Base-by-base conservation (phyloP, 2,797 vertebrate genomes). In the Balearica regulorum region DNA sequence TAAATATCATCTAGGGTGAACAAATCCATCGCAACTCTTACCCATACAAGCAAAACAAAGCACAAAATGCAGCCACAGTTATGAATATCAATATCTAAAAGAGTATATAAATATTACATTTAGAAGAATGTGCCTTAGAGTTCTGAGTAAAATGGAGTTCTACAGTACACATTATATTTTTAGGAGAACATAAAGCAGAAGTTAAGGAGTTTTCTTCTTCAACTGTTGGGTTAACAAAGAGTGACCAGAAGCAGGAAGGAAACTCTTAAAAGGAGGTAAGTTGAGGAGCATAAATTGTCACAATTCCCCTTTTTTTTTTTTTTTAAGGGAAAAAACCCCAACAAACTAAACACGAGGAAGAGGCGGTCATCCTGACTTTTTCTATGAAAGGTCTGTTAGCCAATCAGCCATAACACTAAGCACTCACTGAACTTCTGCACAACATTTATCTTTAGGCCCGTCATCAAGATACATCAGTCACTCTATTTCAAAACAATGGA, bases 1-100 rank as follows among this genome's bases (percentile, higher is more conserved):
- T 98, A 98, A 98, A 98, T 98, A 98, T 95, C 93, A 97, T 98
- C 97, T 98, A 96, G 86, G 88, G 96, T 97, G 97, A 98, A 96
- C 83, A 96, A 98, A 98, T 98, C 93, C 96, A 97, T 97, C 95
- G 94, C 51, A 94, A 83, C 94, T 96, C 82, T 96, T 78, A 97
- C n/a, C 69, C 83, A 96, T 94, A 93, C 73, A 95, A 97, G 89
- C 66, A 93, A 96, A 96, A 97, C 94, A 97, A 97, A 97, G 94
- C 89, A 90, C 44, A 90, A 95, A 96, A 89, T 83, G 75, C 48
- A 94, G 54, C 9, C 64, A 78, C 70, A 88, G 65, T 90, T 82
- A 96, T 88, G 93, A 97, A 97, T 96, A 97, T 72, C 96, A 97
- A 94, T 92, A 93, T 53, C 65, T 83, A 53, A 57, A 90, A 87